Percentiles rank a stretch among this genome's conserved stretches.
These are phyloP conservation scores for Drosophila acutilabella DNA, from an alignment of 2,888 invertebrate genomes.

Conservation along the genomic window DNA sequence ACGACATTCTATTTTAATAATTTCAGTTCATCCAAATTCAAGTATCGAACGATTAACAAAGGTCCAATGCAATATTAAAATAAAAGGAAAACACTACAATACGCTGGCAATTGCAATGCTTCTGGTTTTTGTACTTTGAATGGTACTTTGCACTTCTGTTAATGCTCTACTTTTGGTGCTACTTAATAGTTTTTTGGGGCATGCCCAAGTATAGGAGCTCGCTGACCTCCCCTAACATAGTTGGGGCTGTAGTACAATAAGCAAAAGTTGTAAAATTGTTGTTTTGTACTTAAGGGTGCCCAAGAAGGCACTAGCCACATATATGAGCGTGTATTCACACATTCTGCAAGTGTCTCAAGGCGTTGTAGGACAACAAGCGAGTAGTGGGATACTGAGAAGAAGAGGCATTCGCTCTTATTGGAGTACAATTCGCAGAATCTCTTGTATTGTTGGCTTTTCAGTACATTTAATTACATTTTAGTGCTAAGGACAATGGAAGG, in stretches of 20 bases:
- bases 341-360: conserved; percentile 49
- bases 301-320: conserved; percentile 29
- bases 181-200: conserved; percentile 46
- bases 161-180: conserved; percentile 26
- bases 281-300: conserved; percentile 48
- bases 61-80: background rate
- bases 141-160: background rate
- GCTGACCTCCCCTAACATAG: conserved; percentile 12
- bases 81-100: conserved; percentile 19
- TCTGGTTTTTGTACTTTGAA: background rate
- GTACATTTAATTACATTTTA: conserved; percentile 65
- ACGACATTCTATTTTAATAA: conserved; percentile 48
- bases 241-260: conserved; percentile 44
- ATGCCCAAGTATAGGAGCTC: conserved; percentile 44
- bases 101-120: background rate
- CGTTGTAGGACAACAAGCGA: conserved; percentile 18
- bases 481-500: conserved; percentile 13
- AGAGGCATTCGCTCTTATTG: conserved; percentile 48
- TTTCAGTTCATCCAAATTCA: too few relatives aligned
- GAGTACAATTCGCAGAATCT: conserved; percentile 36
- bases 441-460: conserved; percentile 31
- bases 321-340: background rate
- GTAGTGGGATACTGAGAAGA: conserved; percentile 6
- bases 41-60: too few relatives aligned
- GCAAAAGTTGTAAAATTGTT: conserved; percentile 59